Conservation (phyloP, 2,113 vertebrate genomes). For the Leucosticte australis region DNA sequence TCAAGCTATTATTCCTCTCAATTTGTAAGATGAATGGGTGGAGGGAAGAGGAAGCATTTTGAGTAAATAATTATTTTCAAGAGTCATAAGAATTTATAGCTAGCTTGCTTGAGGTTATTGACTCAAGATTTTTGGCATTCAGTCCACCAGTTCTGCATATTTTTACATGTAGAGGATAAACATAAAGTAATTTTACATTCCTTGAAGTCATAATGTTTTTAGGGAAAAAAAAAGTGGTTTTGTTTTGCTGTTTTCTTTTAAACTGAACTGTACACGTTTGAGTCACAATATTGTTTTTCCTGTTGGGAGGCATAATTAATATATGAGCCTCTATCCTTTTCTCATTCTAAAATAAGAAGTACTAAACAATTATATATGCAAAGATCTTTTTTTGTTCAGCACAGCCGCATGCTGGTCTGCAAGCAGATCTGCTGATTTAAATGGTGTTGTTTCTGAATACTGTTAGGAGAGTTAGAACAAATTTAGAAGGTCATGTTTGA, state of each 20-base stretch:
- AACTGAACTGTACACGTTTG: not conserved
- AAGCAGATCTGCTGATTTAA: not conserved
- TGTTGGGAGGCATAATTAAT: not conserved
- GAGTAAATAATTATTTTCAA: not conserved
- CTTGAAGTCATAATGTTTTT: not conserved
- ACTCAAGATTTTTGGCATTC: not conserved
- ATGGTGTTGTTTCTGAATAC: not conserved
- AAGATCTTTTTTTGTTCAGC: not conserved
- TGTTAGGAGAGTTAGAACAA: not conserved
- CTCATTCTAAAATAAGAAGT: not conserved
- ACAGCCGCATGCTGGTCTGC: not conserved
- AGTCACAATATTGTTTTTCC: not conserved
- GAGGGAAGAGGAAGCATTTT: not conserved
- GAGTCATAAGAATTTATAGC: not conserved
- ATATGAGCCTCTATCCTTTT: not conserved
- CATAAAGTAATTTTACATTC: not conserved
- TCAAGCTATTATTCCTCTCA: not conserved
- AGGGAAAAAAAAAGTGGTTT: not conserved
- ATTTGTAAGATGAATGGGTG: not conserved
- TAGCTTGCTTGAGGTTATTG: not conserved
- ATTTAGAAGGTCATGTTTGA: constrained; percentile 2
- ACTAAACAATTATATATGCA: not conserved
- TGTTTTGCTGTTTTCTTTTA: not conserved
- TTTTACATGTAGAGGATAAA: not conserved
- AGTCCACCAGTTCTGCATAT: not conserved